These are phyloP conservation scores for Eueides isabella DNA, from an alignment of 1,140 invertebrate species.

Conservation along the genomic window DNA sequence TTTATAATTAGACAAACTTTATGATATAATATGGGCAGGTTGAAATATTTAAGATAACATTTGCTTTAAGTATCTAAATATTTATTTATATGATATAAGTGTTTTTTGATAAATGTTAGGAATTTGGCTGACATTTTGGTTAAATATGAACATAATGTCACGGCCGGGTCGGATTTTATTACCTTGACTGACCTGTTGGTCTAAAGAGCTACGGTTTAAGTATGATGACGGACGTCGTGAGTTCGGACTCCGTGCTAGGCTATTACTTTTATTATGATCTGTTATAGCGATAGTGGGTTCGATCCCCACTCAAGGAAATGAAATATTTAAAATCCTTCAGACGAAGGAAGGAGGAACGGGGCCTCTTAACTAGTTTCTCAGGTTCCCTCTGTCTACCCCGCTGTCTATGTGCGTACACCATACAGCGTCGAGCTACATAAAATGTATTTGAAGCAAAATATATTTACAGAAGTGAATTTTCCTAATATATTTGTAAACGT, in stretches of 20 bases:
- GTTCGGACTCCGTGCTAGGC: background rate
- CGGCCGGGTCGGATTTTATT: background rate
- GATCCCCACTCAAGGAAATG: too few relatives aligned
- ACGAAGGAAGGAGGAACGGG: too few relatives aligned
- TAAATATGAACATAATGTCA: constrained; percentile 7
- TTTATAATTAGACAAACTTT: constrained; percentile 30
- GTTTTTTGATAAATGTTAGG: background rate
- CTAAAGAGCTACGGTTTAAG: background rate
- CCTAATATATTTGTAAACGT: background rate
- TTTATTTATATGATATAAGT: background rate
- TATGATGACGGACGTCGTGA: background rate
- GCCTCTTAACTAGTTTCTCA: too few relatives aligned
- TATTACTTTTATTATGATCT: too few relatives aligned
- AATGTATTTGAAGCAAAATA: background rate
- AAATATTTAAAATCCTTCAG: too few relatives aligned
- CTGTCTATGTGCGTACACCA: too few relatives aligned
- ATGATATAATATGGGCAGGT: constrained; percentile 21
- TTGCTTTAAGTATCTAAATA: constrained; percentile 3
- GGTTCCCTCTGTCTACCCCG: too few relatives aligned
- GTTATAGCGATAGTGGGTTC: too few relatives aligned
- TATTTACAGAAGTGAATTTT: background rate
- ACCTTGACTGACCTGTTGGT: background rate
- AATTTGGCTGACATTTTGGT: background rate
- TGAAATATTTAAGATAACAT: constrained; percentile 28
- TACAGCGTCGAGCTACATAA: too few relatives aligned